Evolutionary conservation across 2,888 invertebrate species (phyloP).

Genomic region (Leptura quadrifasciata): DNA sequence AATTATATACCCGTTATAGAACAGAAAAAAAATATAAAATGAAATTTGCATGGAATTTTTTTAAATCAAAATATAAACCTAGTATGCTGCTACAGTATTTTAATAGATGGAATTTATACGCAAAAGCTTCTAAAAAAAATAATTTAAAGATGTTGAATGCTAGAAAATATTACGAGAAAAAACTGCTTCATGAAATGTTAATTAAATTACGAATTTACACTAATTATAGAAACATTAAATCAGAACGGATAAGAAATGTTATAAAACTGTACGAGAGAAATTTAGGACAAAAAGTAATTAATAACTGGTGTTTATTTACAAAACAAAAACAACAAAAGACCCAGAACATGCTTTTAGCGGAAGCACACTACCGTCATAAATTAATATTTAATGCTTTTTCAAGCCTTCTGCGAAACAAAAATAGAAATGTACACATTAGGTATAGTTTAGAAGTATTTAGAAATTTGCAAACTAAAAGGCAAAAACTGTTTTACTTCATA

Average conservation of each 20-base stretch:
- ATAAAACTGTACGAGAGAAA: slow-evolving; percentile 50
- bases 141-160: slow-evolving; percentile 44
- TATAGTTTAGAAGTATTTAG: slow-evolving; percentile 26
- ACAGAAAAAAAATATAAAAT: slow-evolving; percentile 52
- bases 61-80: slow-evolving; percentile 58
- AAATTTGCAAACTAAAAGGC: slow-evolving; percentile 20
- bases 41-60: slow-evolving; percentile 56
- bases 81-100: slow-evolving; percentile 56
- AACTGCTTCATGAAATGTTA: slow-evolving; percentile 43
- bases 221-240: slow-evolving; percentile 37
- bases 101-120: slow-evolving; percentile 58
- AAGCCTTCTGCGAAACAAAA: slow-evolving; percentile 48
- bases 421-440: slow-evolving; percentile 36
- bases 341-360: slow-evolving; percentile 50
- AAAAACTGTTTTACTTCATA: slow-evolving; percentile 42
- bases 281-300: slow-evolving; percentile 45
- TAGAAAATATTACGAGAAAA: slow-evolving; percentile 49
- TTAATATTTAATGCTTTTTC: slow-evolving; percentile 52
- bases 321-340: slow-evolving; percentile 40
- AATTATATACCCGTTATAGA: slow-evolving; percentile 52
- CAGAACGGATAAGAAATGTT: slow-evolving; percentile 35
- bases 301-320: slow-evolving; percentile 46
- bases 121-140: slow-evolving; percentile 48
- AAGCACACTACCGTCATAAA: slow-evolving; percentile 49
- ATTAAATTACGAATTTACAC: slow-evolving; percentile 40